These are phyloP conservation scores for Falco peregrinus DNA, from an alignment of 2,797 vertebrate genomes.

Conservation along the genomic window DNA sequence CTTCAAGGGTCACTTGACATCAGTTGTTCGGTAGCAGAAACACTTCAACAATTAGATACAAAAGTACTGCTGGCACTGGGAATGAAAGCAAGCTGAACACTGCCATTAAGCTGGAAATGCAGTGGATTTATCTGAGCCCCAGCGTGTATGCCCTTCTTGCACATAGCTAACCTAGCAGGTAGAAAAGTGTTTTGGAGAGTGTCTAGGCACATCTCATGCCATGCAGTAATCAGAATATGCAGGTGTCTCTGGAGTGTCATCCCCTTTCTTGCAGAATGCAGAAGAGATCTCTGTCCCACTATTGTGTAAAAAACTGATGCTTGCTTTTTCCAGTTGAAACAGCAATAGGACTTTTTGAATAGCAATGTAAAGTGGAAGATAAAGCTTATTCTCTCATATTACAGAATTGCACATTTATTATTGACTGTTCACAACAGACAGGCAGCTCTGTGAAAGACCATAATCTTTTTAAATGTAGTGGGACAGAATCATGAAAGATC, in stretches of 20 bases:
- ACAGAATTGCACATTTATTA: background rate
- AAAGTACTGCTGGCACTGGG: background rate
- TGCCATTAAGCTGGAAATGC: background rate
- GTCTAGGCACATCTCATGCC: background rate
- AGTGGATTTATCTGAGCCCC: background rate
- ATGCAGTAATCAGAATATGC: background rate
- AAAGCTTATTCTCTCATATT: background rate
- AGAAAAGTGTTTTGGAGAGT: background rate
- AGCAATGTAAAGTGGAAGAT: background rate
- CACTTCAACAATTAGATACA: background rate
- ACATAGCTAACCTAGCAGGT: background rate
- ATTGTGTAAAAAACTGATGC: background rate
- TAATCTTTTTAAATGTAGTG: background rate
- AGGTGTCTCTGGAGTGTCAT: background rate
- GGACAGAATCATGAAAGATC: background rate
- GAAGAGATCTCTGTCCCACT: background rate
- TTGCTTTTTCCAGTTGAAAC: background rate
- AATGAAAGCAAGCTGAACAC: background rate
- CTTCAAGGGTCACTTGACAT: background rate
- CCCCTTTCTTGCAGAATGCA: background rate
- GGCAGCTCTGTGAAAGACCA: background rate
- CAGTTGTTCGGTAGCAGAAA: background rate
- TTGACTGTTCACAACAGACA: background rate
- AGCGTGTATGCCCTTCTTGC: background rate
- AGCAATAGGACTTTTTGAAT: background rate